These are phyloP conservation scores for Myathropa florea DNA, from an alignment of 2,888 invertebrate species.

Conservation along the genomic window DNA sequence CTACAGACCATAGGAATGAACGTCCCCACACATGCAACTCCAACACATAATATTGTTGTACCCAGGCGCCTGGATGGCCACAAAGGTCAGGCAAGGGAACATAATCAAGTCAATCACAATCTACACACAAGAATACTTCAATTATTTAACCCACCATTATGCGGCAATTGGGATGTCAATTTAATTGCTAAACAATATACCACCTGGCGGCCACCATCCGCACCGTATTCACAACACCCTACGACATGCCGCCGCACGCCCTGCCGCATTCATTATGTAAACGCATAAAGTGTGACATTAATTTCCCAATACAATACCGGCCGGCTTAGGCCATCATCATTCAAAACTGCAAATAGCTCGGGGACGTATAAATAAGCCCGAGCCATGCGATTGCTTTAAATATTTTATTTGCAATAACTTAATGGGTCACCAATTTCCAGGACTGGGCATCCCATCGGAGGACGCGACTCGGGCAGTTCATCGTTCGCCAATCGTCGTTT, in stretches of 20 bases:
- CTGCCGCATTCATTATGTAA: background rate
- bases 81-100: background rate
- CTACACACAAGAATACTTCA: background rate
- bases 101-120: background rate
- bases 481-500: background rate
- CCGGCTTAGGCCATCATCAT: conserved; percentile 6
- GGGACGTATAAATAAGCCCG: conserved; percentile 45
- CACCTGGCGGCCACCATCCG: background rate
- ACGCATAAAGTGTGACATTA: conserved; percentile 24
- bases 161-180: background rate
- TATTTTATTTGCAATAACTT: conserved; percentile 59
- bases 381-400: conserved; percentile 26
- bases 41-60: background rate
- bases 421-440: conserved; percentile 26
- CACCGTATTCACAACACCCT: background rate
- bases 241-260: background rate
- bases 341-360: conserved; percentile 41
- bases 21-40: background rate
- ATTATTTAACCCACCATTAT: background rate
- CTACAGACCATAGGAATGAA: too few relatives aligned
- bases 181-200: background rate
- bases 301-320: conserved; percentile 3
- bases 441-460: background rate
- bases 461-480: background rate
- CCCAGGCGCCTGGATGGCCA: background rate